Conservation (phyloP, 1,140 invertebrate species). For the Aradophagus sp. region DNA sequence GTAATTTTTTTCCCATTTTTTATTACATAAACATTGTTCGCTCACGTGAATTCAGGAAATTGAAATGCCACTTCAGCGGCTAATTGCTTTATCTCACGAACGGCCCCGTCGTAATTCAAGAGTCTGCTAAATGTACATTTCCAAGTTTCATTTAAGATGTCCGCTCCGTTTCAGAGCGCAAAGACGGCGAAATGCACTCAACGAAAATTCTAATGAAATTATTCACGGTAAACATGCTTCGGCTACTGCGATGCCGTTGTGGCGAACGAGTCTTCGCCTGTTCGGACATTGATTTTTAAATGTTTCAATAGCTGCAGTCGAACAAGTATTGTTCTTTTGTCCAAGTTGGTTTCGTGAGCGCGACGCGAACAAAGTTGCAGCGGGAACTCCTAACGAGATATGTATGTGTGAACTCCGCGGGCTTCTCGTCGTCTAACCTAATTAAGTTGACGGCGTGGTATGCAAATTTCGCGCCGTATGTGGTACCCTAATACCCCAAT, state of each 20-base stretch:
- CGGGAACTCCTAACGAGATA: constrained; percentile 56
- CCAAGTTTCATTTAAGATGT: constrained; percentile 38
- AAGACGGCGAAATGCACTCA: constrained; percentile 24
- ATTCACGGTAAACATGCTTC: constrained; percentile 25
- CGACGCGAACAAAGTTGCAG: too few species aligned
- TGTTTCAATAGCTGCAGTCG: too few species aligned
- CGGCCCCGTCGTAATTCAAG: constrained; percentile 32
- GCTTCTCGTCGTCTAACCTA: constrained; percentile 53
- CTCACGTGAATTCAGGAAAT: constrained; percentile 41
- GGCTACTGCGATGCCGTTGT: constrained; percentile 15
- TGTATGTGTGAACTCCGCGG: constrained; percentile 57
- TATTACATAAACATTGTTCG: constrained; percentile 57
- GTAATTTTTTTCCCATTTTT: constrained; percentile 36
- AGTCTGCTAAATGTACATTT: constrained; percentile 35
- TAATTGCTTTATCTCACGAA: constrained; percentile 50
- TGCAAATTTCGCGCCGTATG: constrained; percentile 60
- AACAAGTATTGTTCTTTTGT: too few species aligned
- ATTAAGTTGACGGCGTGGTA: constrained; percentile 58
- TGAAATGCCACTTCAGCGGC: constrained; percentile 38
- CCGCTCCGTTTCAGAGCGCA: constrained; percentile 23
- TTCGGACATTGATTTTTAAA: too few species aligned
- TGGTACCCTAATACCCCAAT: constrained; percentile 48
- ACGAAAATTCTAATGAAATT: constrained; percentile 24
- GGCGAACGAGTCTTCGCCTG: background rate
- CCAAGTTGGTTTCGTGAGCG: too few species aligned